Base-by-base conservation (phyloP, 2,113 vertebrate genomes). In the Malurus elegans region DNA sequence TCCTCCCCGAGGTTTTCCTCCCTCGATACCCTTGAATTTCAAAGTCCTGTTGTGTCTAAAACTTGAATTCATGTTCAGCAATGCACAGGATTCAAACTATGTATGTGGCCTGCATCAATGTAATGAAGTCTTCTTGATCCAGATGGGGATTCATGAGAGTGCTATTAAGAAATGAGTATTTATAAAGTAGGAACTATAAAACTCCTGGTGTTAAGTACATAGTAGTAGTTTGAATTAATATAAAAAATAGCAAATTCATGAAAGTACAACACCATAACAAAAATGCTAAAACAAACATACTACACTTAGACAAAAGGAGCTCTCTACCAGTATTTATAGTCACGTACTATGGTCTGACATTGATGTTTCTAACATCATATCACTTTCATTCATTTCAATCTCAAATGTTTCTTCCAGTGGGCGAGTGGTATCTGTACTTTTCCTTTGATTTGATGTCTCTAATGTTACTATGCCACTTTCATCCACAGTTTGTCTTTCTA, bases 311-410 rank as follows among this genome's bases (percentile, higher is more conserved):
- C 86, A 86, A 92, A 73, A 79, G 6, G 34, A 88, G 71, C 66
- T 56, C 57, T 84, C 51, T 87, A 57, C 23, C 45, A 88, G 57
- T 34, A 73, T 75, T 86, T 94, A 79, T 47, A 60, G 67, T 97
- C 96, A 99, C 14, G 98, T 99, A 93, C 99, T 99, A 51, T 99
- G 99, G 97, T 99, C 99, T 50, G 99, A 99, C 98, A 99, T 98
- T 16, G 98, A 98, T 5, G 99, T 99, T 97, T 99, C 99, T 94
- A 99, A 96, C 99, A 99, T 99, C 98, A 99, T 98, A 94, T 99
- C 99, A 65, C 98, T 99, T 98, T 99, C 99, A 28, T 99, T 99
- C 99, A 99, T 99, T 97, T 99, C 99, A 36, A 99, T 99, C 97
- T 99, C 99, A 85, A 99, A 98, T 8, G 98, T 98, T 91, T 99